Conservation (phyloP, 2,113 vertebrate species). For the Archocentrus centrarchus region DNA sequence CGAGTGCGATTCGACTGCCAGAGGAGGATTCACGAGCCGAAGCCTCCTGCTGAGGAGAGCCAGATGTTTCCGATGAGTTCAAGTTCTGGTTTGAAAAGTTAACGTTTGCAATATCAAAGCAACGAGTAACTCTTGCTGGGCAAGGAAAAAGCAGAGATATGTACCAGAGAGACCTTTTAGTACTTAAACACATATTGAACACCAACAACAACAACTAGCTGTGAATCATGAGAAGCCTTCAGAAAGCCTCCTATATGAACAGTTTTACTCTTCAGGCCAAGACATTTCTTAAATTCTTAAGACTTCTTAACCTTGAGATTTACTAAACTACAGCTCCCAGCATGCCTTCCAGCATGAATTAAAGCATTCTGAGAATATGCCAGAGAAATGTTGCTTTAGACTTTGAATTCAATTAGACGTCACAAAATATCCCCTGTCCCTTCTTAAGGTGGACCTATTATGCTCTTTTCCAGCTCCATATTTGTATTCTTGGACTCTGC, state of each 20-base stretch:
- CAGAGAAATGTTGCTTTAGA: no score
- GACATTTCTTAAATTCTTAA: neutral
- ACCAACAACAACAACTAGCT: conserved; percentile 10
- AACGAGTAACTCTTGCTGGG: conserved; percentile 79
- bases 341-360: neutral
- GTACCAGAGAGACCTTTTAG: conserved; percentile 45
- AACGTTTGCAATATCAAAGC: conserved; percentile 78
- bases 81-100: conserved; percentile 78
- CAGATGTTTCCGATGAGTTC: conserved; percentile 29
- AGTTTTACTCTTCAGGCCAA: neutral
- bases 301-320: neutral
- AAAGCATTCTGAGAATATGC: no score
- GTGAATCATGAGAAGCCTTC: conserved; percentile 45
- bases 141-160: conserved; percentile 59
- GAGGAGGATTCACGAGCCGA: conserved; percentile 7
- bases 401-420: no score
- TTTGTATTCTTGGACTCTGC: no score
- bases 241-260: conserved; percentile 16
- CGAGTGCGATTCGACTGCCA: conserved; percentile 28
- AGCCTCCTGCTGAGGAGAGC: neutral
- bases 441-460: no score
- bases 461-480: no score
- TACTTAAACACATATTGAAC: conserved; percentile 20
- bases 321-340: conserved; percentile 16
- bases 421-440: no score